These are phyloP conservation scores for Fregetta grallaria DNA, from an alignment of 2,113 vertebrate genomes.

Conservation along the genomic window DNA sequence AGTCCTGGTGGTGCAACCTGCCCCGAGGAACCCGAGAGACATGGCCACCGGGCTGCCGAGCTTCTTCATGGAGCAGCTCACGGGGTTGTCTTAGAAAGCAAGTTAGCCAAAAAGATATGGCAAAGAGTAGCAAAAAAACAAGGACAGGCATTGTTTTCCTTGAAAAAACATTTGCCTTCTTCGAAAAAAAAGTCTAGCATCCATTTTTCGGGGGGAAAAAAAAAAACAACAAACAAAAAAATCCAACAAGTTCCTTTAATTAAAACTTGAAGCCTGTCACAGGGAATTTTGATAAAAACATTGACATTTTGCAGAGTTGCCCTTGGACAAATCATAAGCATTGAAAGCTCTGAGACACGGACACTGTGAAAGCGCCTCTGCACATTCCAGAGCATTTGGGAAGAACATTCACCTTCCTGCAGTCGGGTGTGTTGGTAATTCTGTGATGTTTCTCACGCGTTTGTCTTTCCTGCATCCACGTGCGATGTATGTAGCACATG, in stretches of 20 bases:
- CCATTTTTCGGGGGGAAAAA: background rate
- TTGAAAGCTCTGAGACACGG: background rate
- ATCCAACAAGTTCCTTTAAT: background rate
- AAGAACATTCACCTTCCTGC: background rate
- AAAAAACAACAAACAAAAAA: background rate
- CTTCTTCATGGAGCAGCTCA: background rate
- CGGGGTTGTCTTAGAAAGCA: background rate
- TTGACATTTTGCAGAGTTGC: background rate
- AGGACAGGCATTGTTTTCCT: background rate
- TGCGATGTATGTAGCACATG: rapidly evolving
- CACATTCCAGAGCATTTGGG: background rate
- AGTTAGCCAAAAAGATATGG: background rate
- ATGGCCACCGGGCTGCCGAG: background rate
- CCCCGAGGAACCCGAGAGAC: background rate
- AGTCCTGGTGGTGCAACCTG: rapidly evolving
- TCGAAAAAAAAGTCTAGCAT: background rate
- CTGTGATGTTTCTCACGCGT: background rate
- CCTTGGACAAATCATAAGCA: background rate
- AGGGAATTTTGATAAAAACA: background rate
- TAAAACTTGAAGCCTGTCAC: background rate
- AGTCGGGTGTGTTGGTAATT: background rate
- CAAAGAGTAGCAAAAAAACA: background rate
- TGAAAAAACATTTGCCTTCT: background rate
- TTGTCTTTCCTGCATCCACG: background rate
- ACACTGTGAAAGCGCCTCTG: background rate